Conservation (phyloP, 2,888 invertebrate genomes). For the Polietes domitor region DNA sequence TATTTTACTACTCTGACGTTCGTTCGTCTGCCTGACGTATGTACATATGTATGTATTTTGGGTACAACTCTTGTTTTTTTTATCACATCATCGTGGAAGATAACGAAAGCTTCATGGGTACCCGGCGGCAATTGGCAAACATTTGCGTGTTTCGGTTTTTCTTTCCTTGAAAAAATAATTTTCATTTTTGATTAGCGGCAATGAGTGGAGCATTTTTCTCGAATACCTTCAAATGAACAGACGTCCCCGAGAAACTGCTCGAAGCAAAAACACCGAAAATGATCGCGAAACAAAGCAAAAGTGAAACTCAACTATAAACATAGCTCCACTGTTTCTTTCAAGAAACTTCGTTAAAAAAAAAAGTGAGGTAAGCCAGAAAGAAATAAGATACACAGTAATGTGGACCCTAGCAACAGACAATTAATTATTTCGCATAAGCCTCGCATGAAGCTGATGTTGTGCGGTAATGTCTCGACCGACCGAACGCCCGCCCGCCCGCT, state of each 20-base stretch:
- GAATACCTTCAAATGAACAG: slow-evolving; percentile 34
- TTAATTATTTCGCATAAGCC: no score
- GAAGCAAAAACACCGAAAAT: slow-evolving; percentile 20
- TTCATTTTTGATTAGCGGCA: background rate
- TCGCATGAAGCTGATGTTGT: no score
- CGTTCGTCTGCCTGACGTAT: slow-evolving; percentile 1
- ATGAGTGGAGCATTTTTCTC: background rate
- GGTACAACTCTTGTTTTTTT: background rate
- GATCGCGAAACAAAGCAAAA: slow-evolving; percentile 10
- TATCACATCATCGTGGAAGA: background rate
- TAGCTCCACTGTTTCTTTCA: background rate
- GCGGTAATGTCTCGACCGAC: no score
- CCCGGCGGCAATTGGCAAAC: background rate
- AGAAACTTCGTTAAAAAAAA: slow-evolving; percentile 1
- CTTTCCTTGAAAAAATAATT: background rate
- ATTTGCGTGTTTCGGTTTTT: background rate
- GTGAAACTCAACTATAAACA: background rate
- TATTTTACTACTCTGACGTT: background rate
- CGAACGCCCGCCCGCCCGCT: background rate
- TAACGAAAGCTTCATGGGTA: background rate
- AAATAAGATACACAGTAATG: background rate
- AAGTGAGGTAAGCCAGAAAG: slow-evolving; percentile 26
- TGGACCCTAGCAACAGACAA: slow-evolving; percentile 25
- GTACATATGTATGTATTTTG: background rate
- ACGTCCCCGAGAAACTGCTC: slow-evolving; percentile 41